These are phyloP conservation scores for Platysteira castanea DNA, from an alignment of 2,113 vertebrate species.

Conservation along the genomic window DNA sequence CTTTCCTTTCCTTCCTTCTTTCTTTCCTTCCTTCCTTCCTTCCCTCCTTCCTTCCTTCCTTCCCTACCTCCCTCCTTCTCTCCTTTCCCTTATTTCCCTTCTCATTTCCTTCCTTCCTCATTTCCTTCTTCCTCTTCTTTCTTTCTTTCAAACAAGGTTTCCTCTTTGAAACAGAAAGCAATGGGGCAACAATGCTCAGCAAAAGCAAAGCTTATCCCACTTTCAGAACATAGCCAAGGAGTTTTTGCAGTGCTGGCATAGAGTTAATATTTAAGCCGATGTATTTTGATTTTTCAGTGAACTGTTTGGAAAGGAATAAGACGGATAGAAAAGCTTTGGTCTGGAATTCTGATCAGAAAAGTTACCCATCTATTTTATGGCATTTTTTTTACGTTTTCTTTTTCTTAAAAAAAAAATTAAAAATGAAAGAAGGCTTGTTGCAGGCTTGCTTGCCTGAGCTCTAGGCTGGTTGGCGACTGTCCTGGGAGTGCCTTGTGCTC, in stretches of 20 bases:
- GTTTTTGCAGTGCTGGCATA: constrained; percentile 29
- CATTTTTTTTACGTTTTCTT: constrained; percentile 22
- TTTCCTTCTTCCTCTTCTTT: not conserved
- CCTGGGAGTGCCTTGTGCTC: not conserved
- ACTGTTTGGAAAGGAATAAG: constrained; percentile 16
- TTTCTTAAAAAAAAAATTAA: not conserved
- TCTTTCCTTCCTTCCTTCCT: not conserved
- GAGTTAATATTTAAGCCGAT: not conserved
- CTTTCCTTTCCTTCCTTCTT: not conserved
- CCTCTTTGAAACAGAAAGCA: constrained; percentile 52
- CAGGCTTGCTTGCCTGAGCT: constrained; percentile 49
- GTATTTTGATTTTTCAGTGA: not conserved
- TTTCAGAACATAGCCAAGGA: constrained; percentile 29
- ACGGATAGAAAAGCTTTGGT: not conserved
- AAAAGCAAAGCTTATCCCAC: constrained; percentile 37
- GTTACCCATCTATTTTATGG: not conserved
- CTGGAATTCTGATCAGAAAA: constrained; percentile 55
- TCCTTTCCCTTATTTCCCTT: not conserved
- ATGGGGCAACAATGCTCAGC: constrained; percentile 26
- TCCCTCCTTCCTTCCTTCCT: no score
- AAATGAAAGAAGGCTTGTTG: constrained; percentile 20
- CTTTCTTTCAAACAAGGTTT: constrained; percentile 33
- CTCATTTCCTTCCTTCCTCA: not conserved
- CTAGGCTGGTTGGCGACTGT: constrained; percentile 50
- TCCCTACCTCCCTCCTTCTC: not conserved